Conservation (phyloP, 2,888 invertebrate genomes). For the Harpalus rubripes region DNA sequence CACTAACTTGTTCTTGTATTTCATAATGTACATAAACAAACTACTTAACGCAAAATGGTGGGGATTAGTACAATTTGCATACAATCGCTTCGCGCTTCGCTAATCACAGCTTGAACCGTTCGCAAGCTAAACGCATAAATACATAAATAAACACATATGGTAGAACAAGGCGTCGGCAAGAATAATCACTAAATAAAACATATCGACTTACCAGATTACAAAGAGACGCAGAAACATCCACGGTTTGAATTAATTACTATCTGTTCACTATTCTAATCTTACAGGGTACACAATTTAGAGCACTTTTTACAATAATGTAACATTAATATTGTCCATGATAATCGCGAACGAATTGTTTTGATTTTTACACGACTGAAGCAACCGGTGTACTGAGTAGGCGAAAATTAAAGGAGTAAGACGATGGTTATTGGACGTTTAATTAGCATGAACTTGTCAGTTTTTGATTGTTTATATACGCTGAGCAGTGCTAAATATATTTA, state of each 20-base stretch:
- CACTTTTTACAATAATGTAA: no score
- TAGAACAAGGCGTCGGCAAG: background rate
- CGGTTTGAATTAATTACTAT: background rate
- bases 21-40: background rate
- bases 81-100: slow-evolving; percentile 22
- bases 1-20: background rate
- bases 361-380: no score
- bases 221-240: background rate
- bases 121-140: slow-evolving; percentile 26
- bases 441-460: no score
- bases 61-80: slow-evolving; percentile 37
- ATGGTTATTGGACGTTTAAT: no score
- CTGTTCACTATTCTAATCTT: background rate
- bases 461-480: no score
- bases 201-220: background rate
- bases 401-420: no score
- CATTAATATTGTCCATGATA: no score
- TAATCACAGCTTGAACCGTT: slow-evolving; percentile 12
- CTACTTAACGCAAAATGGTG: background rate
- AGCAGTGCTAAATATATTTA: no score
- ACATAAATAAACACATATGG: slow-evolving; percentile 35
- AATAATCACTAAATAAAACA: background rate
- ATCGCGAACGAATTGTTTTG: no score
- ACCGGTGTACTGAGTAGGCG: no score
- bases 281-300: no score